Percentiles rank a stretch among this genome's conserved stretches.
phyloP scores from a whole-genome alignment of 1,140 invertebrate species.

The Hylaeus anthracinus region DNA sequence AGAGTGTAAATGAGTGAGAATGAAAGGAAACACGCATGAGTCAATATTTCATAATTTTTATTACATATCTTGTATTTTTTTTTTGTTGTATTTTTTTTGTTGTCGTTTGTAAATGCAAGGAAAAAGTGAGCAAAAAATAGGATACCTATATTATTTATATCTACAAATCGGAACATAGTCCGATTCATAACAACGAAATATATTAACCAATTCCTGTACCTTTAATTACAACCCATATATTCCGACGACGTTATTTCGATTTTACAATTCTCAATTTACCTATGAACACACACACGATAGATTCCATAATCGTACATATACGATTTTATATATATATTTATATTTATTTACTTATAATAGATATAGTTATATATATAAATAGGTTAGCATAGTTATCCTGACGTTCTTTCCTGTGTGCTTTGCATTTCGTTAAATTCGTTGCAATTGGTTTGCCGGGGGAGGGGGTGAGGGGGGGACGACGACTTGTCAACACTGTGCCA shows the following conservation, averaged over 20 bases:
- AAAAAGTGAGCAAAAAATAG: conserved; percentile 36
- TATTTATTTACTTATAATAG: no score
- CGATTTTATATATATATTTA: neutral
- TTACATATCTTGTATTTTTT: conserved; percentile 43
- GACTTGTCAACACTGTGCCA: conserved; percentile 54
- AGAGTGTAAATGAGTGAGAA: conserved; percentile 7
- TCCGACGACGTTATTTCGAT: conserved; percentile 4
- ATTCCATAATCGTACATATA: conserved; percentile 17
- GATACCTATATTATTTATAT: conserved; percentile 38
- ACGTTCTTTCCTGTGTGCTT: conserved; percentile 20
- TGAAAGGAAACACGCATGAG: conserved; percentile 35
- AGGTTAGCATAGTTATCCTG: conserved; percentile 8
- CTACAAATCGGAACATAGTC: conserved; percentile 27
- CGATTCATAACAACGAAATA: conserved; percentile 37
- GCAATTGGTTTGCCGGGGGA: neutral
- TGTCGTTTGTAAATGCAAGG: conserved; percentile 31
- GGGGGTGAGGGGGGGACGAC: conserved; percentile 1
- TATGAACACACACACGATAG: conserved; percentile 33
- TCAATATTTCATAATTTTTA: conserved; percentile 53
- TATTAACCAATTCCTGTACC: conserved; percentile 41
- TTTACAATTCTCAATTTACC: conserved; percentile 29
- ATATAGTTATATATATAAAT: conserved; percentile 29
- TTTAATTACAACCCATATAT: conserved; percentile 40
- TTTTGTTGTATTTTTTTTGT: no score
- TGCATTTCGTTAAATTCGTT: conserved; percentile 30